Evolutionary conservation across 92 coral and sea anemone genomes (phyloP).

Genomic region (Epizoanthus scotinus): DNA sequence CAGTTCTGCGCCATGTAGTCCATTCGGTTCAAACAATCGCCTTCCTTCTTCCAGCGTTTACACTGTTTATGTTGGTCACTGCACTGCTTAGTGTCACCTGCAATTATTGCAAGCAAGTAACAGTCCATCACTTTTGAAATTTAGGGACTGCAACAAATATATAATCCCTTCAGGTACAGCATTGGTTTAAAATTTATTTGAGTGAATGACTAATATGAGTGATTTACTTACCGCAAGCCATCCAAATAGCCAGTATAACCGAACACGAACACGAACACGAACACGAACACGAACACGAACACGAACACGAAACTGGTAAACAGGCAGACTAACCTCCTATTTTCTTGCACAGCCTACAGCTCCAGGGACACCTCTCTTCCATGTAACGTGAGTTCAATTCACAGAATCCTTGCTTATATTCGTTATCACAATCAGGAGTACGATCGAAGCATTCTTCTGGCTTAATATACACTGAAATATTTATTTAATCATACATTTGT

Average conservation of each 20-base stretch:
- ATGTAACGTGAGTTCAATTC: slow-evolving; percentile 21
- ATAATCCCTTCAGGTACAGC: too few relatives aligned
- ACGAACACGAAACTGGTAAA: too few relatives aligned
- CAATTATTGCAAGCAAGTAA: neutral
- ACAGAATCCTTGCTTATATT: slow-evolving; percentile 21
- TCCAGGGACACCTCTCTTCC: slow-evolving; percentile 43
- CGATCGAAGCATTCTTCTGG: slow-evolving; percentile 39
- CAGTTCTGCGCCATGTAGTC: slow-evolving; percentile 46
- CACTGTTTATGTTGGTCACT: slow-evolving; percentile 29
- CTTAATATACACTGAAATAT: slow-evolving; percentile 16
- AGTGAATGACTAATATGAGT: too few relatives aligned
- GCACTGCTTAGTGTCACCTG: slow-evolving; percentile 31
- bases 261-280: too few relatives aligned
- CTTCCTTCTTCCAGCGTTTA: slow-evolving; percentile 26
- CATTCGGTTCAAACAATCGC: slow-evolving; percentile 43
- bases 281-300: too few relatives aligned
- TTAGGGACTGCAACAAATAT: too few relatives aligned
- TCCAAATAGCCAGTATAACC: too few relatives aligned
- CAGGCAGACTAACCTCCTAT: slow-evolving; percentile 17
- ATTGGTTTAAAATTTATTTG: too few relatives aligned
- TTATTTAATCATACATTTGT: neutral
- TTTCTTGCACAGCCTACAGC: slow-evolving; percentile 39
- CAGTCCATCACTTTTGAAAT: too few relatives aligned
- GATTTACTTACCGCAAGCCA: too few relatives aligned
- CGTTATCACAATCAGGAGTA: slow-evolving; percentile 17